phyloP scores from a whole-genome alignment of 1,140 invertebrate genomes.

The Melipona quadrifasciata region DNA sequence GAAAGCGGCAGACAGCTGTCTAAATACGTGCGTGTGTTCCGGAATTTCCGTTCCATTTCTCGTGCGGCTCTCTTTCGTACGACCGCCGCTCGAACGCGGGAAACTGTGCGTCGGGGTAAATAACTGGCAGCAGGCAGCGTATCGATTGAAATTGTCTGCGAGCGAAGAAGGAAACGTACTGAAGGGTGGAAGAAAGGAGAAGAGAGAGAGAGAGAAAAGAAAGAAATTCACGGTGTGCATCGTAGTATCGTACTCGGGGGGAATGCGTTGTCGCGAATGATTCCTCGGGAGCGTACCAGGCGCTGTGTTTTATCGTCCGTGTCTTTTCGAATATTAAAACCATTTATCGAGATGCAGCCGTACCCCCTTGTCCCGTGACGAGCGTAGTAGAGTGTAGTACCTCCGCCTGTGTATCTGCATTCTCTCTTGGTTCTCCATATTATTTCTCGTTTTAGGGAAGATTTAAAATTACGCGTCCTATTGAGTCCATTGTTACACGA shows the following conservation, averaged over 20 bases:
- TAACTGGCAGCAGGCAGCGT: slow-evolving; percentile 2
- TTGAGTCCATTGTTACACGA: too few species aligned
- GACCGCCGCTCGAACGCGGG: background rate
- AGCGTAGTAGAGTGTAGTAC: too few species aligned
- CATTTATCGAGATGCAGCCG: slow-evolving; percentile 15
- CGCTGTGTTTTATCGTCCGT: slow-evolving; percentile 13
- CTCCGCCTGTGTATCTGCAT: too few species aligned
- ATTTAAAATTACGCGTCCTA: slow-evolving; percentile 19
- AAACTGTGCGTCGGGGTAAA: slow-evolving; percentile 23
- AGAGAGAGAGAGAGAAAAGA: too few species aligned
- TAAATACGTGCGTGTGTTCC: background rate
- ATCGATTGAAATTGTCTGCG: slow-evolving; percentile 35
- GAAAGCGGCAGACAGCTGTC: background rate
- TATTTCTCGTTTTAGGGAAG: background rate
- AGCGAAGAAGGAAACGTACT: too few species aligned
- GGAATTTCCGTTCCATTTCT: slow-evolving; percentile 33
- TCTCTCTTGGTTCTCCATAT: too few species aligned
- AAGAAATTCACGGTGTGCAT: background rate
- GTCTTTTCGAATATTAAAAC: slow-evolving; percentile 37
- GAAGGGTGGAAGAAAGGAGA: too few species aligned
- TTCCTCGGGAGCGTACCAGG: background rate
- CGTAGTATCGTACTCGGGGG: background rate
- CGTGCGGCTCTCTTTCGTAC: background rate
- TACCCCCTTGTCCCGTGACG: too few species aligned
- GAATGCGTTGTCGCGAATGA: background rate